Evolutionary conservation across 1,140 invertebrate species (phyloP), one percentile per base, ranked within the genome.

Genomic region (Heliconius melpomene): DNA sequence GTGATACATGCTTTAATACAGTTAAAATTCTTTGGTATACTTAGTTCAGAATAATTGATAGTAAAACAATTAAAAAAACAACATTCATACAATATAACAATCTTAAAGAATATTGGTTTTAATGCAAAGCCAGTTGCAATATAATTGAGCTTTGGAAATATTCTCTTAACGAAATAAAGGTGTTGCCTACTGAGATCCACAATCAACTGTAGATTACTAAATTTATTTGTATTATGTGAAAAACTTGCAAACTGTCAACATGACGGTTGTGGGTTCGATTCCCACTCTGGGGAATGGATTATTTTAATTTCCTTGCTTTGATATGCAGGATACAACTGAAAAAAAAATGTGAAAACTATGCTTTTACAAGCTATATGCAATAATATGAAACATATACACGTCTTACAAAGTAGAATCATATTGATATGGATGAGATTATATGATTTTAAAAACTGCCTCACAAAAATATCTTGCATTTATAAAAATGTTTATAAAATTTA

Each of bases 141-240:
- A 79, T 87, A 86, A 87, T 94, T 93, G 92, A 94, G 92, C 92
- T 88, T 89, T 88, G 88, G 87, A 93, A 89, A 88, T 83, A 81
- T 88, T 90, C 82, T 84, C 87, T 93, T 90, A 90, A 76, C 75
- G 88, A 86, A 88, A 87, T 85, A 82, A 57, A 84, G 83, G 77
- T 86, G 84, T 87, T 89, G 89, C 80, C 88, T 92, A 93, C 84
- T 93, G 91, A 93, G 91, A 93, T 93, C 91, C 91, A 93, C 92
- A 94, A 93, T 93, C 92, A 93, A 88, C 85, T 93, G 89, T 87
- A 93, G 88, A 84, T 94, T 93, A 94, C 90, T 93, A 91, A 93
- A 94, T 85, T 90, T 86, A 72, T 26, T 72, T 72, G 7, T 38
- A 40, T 26, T 23, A 66, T 16, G 13, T 23, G 16, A 52, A 52